Percentiles rank a stretch among this genome's conserved stretches.
Conservation (phyloP, 2,888 invertebrate genomes). For the Villa cingulata region DNA sequence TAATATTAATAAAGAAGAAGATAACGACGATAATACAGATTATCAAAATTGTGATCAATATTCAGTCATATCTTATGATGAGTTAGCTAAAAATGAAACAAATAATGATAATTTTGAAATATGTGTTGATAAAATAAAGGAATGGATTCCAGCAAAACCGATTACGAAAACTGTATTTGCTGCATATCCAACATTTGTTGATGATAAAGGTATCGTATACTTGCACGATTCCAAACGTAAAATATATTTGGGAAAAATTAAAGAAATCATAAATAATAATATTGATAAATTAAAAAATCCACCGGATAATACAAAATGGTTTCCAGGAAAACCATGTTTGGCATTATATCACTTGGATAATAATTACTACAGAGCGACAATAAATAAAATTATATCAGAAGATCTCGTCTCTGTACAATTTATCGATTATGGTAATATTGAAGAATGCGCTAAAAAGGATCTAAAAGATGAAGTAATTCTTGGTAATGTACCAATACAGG, state of each 20-base stretch:
- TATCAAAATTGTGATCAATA: constrained; percentile 21
- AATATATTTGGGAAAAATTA: constrained; percentile 38
- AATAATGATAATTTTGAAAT: neutral
- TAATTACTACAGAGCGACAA: constrained; percentile 56
- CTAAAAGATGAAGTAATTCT: constrained; percentile 50
- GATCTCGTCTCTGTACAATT: constrained; percentile 32
- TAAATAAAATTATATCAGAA: constrained; percentile 36
- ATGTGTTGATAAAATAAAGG: constrained; percentile 23
- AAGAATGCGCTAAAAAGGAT: constrained; percentile 42
- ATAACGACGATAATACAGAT: constrained; percentile 14
- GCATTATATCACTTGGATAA: constrained; percentile 51
- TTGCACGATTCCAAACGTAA: constrained; percentile 25
- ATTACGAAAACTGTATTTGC: constrained; percentile 41
- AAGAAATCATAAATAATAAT: constrained; percentile 37
- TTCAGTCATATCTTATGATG: neutral
- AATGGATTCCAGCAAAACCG: constrained; percentile 48
- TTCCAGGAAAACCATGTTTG: constrained; percentile 51
- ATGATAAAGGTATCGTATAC: constrained; percentile 39
- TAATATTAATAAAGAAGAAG: neutral
- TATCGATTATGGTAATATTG: constrained; percentile 74
- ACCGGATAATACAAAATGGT: constrained; percentile 34
- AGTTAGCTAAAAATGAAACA: neutral
- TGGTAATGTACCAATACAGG: constrained; percentile 51
- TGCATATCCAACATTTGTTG: constrained; percentile 50
- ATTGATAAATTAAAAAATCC: constrained; percentile 23